Conservation (phyloP, 2,797 vertebrate species). For the Chanos chanos region DNA sequence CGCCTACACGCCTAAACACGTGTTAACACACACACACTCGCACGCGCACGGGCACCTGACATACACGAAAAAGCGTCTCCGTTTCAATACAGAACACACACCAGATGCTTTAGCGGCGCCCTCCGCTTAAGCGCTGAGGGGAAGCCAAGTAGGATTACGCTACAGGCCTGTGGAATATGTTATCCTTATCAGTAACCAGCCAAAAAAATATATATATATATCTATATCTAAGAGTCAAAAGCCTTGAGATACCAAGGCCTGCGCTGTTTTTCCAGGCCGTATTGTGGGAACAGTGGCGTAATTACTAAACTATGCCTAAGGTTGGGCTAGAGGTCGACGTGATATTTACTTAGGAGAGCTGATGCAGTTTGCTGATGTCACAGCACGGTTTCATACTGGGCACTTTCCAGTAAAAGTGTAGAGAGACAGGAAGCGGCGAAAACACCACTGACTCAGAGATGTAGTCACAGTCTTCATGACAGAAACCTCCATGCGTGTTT, state of each 20-base stretch:
- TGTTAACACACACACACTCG: neutral
- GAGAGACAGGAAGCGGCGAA: slow-evolving; percentile 23
- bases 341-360: slow-evolving; percentile 23
- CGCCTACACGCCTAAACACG: neutral
- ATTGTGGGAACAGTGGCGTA: neutral
- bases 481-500: too few species aligned
- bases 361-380: slow-evolving; percentile 15
- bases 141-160: too few species aligned
- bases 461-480: neutral
- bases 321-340: slow-evolving; percentile 19
- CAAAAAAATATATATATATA: too few species aligned
- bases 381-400: neutral
- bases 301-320: slow-evolving; percentile 15
- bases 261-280: too few species aligned
- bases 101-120: neutral
- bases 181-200: too few species aligned
- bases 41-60: neutral
- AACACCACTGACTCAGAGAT: slow-evolving; percentile 14
- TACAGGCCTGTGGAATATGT: too few species aligned
- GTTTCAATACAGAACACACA: neutral
- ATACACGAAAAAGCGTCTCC: neutral
- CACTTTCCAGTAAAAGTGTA: slow-evolving; percentile 16
- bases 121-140: neutral
- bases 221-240: too few species aligned
- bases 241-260: too few species aligned